phyloP scores from a whole-genome alignment of 2,797 vertebrate genomes.

The Macroramphosus scolopax region DNA sequence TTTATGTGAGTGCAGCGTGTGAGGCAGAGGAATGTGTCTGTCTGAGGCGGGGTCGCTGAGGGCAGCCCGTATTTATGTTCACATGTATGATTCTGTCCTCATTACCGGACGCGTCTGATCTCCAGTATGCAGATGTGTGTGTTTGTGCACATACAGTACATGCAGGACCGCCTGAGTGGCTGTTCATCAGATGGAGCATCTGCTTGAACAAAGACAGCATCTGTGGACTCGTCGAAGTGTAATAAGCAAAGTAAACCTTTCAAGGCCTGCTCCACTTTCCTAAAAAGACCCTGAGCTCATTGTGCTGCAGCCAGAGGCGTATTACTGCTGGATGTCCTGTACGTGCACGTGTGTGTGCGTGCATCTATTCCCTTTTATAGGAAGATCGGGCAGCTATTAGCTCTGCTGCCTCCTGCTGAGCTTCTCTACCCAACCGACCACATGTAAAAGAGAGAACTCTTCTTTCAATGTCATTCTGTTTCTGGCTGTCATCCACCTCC shows the following conservation, averaged over 20 bases:
- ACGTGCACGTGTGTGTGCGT: constrained; percentile 14
- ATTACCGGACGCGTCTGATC: constrained; percentile 12
- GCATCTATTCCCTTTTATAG: constrained; percentile 32
- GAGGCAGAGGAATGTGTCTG: constrained; percentile 2
- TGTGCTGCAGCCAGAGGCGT: constrained; percentile 46
- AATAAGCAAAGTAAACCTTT: constrained; percentile 67
- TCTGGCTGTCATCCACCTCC: constrained; percentile 2
- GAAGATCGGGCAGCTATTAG: constrained; percentile 51
- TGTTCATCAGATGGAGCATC: constrained; percentile 34
- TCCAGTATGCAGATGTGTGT: constrained; percentile 7
- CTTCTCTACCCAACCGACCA: constrained; percentile 37
- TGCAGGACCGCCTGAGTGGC: constrained; percentile 7
- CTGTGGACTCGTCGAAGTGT: constrained; percentile 56
- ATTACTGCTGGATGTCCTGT: constrained; percentile 39
- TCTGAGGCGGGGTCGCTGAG: constrained; percentile 19
- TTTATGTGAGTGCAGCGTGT: background rate
- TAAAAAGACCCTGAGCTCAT: constrained; percentile 53
- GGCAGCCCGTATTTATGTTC: constrained; percentile 31
- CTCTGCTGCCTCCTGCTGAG: constrained; percentile 48
- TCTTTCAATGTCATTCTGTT: constrained; percentile 2
- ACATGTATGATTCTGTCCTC: constrained; percentile 25
- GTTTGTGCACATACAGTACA: background rate
- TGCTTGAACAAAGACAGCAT: constrained; percentile 45
- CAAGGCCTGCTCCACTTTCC: constrained; percentile 59
- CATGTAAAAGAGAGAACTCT: constrained; percentile 27